Evolutionary conservation across 2,113 vertebrate genomes (phyloP), one percentile per base, ranked within the genome.

Genomic region (Burhinus oedicnemus): DNA sequence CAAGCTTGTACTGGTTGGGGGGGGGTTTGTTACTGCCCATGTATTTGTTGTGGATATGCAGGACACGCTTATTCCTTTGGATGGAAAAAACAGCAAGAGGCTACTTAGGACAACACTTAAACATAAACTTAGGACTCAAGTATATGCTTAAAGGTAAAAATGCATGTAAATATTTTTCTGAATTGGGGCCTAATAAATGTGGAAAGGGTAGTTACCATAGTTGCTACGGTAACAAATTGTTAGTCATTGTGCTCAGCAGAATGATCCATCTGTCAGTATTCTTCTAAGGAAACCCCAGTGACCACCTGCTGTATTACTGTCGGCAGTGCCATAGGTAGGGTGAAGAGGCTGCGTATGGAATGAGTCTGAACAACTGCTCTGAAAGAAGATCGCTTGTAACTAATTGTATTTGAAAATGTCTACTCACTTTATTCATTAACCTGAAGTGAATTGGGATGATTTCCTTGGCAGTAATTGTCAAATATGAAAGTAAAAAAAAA

Each of bases 131-230:
- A 97, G 92, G 79, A 96, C 87, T 95, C 57, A 54, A 95, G 29
- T 96, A 79, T 93, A 86, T 69, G 70, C 96, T 92, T 94, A 75
- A 83, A 80, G 51, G 75, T 83, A 94, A 97, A 97, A 91, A 78
- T 75, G 93, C 95, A 94, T 96, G 93, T 97, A 95, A 95, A 96
- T 96, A 94, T 70, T 83, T 89, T 83, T 88, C n/a, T 74, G 84
- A 90, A 71, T 83, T 3, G 22, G 75, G 82, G 79, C 91, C 66
- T 96, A 94, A 94, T 93, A 90, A 93, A 83, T 0, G 8, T 12
- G 45, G 71, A 21, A 74, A 12, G 55, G 71, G 62, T 94, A 80
- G 75, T 72, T 85, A 17, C 9, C 11, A 0, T 85, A 89, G 78
- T 88, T 15, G 57, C 54, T 54, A 2, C 0, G 0, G 76, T 90